phyloP scores from a whole-genome alignment of 2,888 invertebrate species.

The Chrysolina haemoptera region DNA sequence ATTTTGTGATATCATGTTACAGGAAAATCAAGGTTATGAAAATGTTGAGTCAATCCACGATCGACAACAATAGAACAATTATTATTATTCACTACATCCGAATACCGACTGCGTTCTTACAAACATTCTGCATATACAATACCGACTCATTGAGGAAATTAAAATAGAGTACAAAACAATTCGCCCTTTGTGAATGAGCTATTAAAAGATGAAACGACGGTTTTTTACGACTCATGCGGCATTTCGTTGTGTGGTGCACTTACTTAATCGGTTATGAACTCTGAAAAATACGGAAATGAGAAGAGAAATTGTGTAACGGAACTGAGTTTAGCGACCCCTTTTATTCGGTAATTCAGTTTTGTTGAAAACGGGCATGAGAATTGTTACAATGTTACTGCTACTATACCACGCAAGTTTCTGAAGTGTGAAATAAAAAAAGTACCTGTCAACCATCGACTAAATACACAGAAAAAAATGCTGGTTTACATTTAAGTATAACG shows the following conservation, averaged over 20 bases:
- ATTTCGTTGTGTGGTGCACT: neutral
- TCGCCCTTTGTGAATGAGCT: slow-evolving; percentile 26
- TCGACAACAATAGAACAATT: neutral
- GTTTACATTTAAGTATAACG: too few relatives aligned
- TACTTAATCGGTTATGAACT: neutral
- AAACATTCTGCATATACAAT: slow-evolving; percentile 5
- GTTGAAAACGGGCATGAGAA: too few relatives aligned
- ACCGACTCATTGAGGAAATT: slow-evolving; percentile 19
- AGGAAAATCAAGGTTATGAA: neutral
- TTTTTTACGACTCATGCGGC: slow-evolving; percentile 23
- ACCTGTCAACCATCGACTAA: too few relatives aligned
- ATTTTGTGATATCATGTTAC: neutral
- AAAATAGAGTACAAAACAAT: slow-evolving; percentile 23
- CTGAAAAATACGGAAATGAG: slow-evolving; percentile 16
- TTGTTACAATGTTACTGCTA: too few relatives aligned
- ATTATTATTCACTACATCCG: neutral
- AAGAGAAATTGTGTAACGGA: neutral
- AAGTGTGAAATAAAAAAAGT: too few relatives aligned
- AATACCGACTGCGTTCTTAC: neutral
- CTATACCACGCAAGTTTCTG: too few relatives aligned
- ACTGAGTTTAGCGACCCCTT: neutral
- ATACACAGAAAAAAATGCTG: too few relatives aligned
- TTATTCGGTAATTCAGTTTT: neutral
- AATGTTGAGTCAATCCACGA: neutral
- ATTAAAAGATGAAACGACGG: slow-evolving; percentile 31